These are phyloP conservation scores for Mirza zaza DNA, from an alignment of 2,113 vertebrate species.

Conservation along the genomic window DNA sequence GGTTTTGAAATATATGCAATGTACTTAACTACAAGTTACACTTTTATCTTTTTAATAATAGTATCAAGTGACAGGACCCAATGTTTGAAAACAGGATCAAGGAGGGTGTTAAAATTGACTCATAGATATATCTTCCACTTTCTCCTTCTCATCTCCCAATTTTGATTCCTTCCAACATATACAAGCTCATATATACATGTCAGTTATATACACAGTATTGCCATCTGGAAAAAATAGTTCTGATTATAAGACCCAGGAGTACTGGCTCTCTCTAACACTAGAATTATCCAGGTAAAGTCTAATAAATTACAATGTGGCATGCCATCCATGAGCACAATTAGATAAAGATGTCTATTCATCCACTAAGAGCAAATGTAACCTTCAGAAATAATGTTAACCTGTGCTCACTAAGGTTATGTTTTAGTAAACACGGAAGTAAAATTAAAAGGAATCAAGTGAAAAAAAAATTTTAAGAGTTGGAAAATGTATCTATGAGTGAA, in stretches of 20 bases:
- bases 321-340: neutral
- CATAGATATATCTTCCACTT: neutral
- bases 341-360: neutral
- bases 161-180: slow-evolving; percentile 23
- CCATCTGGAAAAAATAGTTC: slow-evolving; percentile 13
- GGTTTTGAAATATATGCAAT: slow-evolving; percentile 30
- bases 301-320: neutral
- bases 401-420: neutral
- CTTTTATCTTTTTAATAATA: slow-evolving; percentile 45
- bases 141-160: neutral
- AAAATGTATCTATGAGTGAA: slow-evolving; percentile 19
- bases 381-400: neutral
- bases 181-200: neutral
- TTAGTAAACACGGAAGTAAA: slow-evolving; percentile 23
- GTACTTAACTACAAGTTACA: neutral
- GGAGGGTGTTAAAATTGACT: neutral
- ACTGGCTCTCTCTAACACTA: neutral
- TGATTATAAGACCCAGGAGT: neutral
- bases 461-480: neutral
- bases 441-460: slow-evolving; percentile 22
- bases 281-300: neutral
- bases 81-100: slow-evolving; percentile 27
- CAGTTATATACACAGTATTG: neutral
- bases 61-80: neutral
- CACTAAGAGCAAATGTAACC: neutral